Evolutionary conservation across 2,888 invertebrate genomes (phyloP).

Genomic region (Yponomeuta cagnagella): DNA sequence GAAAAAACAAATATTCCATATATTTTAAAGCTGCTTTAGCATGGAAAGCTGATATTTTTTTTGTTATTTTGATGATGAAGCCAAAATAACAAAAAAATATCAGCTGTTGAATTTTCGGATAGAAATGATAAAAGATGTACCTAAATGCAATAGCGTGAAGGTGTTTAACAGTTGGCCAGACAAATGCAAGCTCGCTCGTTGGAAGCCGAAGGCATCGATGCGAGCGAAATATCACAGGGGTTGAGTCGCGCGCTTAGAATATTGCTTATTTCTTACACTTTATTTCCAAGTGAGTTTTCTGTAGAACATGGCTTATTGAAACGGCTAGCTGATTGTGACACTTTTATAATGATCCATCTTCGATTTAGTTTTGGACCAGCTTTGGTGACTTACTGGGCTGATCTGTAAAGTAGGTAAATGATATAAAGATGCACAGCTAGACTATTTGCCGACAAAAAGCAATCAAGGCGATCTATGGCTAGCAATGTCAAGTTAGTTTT

Average conservation of each 20-base stretch:
- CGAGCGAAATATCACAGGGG: not conserved
- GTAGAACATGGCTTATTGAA: not conserved
- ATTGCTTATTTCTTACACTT: slow-evolving; percentile 3
- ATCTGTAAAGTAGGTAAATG: not conserved
- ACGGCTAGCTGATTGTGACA: not conserved
- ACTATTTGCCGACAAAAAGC: too few species aligned
- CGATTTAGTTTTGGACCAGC: not conserved
- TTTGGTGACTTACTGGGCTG: not conserved
- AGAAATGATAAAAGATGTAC: not conserved
- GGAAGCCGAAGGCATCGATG: not conserved
- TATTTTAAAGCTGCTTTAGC: too few species aligned
- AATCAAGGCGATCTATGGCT: too few species aligned
- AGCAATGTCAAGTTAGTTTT: too few species aligned
- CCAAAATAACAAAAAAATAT: too few species aligned
- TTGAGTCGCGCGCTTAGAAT: not conserved
- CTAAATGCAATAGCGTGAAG: not conserved
- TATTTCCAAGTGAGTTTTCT: not conserved
- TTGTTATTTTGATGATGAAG: too few species aligned
- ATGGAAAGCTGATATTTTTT: too few species aligned
- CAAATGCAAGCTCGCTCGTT: not conserved
- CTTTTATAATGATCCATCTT: not conserved
- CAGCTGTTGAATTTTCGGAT: not conserved
- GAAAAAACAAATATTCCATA: too few species aligned
- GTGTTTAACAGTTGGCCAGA: not conserved
- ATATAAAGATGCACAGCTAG: not conserved